Percentiles rank a stretch among this genome's conserved stretches.
Evolutionary conservation across 2,113 vertebrate genomes (phyloP).

Genomic region (Sardina pilchardus): DNA sequence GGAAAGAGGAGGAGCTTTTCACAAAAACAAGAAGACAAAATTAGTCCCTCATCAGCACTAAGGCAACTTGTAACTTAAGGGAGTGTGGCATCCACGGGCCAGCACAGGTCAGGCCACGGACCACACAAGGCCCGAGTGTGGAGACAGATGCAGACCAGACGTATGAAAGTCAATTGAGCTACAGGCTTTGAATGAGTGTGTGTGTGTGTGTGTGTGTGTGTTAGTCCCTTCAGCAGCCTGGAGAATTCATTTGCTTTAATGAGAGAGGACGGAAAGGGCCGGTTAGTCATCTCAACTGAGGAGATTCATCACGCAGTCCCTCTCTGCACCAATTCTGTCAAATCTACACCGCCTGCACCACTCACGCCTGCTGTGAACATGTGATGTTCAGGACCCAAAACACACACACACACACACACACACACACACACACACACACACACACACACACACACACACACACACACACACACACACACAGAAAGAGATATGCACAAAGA

Average conservation of each 20-base stretch:
- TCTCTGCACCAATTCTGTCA: conserved; percentile 10
- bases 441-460: neutral
- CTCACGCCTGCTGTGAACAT: neutral
- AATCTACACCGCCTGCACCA: neutral
- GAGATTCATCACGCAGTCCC: neutral
- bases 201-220: no score
- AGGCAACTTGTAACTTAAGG: neutral
- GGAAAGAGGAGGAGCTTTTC: neutral
- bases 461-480: neutral
- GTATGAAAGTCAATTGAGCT: neutral
- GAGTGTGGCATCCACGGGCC: neutral
- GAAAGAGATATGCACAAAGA: no score
- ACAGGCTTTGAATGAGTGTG: neutral
- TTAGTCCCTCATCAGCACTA: neutral
- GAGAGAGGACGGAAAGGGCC: neutral
- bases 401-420: neutral
- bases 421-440: neutral
- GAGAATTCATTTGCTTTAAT: neutral
- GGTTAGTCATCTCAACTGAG: conserved; percentile 3
- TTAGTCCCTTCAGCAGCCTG: neutral
- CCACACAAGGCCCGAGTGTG: neutral
- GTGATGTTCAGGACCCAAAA: neutral
- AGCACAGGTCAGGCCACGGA: neutral
- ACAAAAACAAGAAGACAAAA: neutral
- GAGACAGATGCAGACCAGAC: neutral